Base-by-base conservation (phyloP, 2,888 invertebrate genomes). In the Stegophylla sp. region DNA sequence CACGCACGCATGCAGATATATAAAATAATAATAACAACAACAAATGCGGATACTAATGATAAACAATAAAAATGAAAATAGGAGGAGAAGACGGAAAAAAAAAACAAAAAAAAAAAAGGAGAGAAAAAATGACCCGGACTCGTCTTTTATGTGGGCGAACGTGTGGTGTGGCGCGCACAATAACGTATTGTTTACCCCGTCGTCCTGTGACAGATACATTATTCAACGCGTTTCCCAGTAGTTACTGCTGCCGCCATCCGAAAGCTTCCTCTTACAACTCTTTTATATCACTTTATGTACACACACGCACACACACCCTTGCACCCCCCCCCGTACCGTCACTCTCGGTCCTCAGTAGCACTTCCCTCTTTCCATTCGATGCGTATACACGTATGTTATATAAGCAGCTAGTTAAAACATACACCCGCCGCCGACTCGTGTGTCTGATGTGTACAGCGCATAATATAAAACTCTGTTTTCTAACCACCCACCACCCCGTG, bases 111-210 rank as follows among this genome's bases (percentile, higher is more conserved):
- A 28, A 9, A 34, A 26, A 26, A 28, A 51, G 51, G 53, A 10
- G 2, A 43, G 26, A 45, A 77, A 67, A 69, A 77, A 77, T 77
- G 67, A 77, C 67, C 77, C 66, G 28, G n/a, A 56, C 51, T 69
- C 56, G 56, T 69, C 56, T 77, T 69, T 77, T 77, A 69, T 69
- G 56, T 23, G 59, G 75, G 41, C 23, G 20, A 75, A 64, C 43
- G 66, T 56, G 28, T 41, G 75, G 75, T 76, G 66, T 43, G 53
- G 76, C 45, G 7, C 64, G n/a, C 77, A 77, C 77, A 77, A 77
- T 77, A 77, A 77, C 77, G 77, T 77, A 77, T 77, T 77, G 77
- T 77, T 77, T 77, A 69, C 77, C 77, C 77, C 77, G 20, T 69
- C 77, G 77, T 69, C 59, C 67, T 59, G 56, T 77, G 77, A 77